Base-by-base conservation (phyloP, 2,888 invertebrate species). In the Chymomyza amoena region DNA sequence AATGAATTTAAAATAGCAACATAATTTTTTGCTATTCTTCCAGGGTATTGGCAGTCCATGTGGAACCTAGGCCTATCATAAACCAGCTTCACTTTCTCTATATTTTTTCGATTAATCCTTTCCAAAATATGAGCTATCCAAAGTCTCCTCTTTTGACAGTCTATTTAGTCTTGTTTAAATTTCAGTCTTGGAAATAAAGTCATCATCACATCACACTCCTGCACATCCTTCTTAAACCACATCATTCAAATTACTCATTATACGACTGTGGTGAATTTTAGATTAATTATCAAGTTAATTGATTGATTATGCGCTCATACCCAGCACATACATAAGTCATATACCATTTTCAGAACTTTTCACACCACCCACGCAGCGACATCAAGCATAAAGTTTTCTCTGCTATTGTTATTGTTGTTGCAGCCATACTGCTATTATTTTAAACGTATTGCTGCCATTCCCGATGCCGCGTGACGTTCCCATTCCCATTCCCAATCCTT, bases 351-450 rank as follows among this genome's bases (percentile, higher is more conserved):
- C 3, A 45, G 4, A 45, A 45, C 39, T 13, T 13, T 45, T 45
- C 3, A 13, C 39, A 13, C 39, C 39, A 45, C 39, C 39, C 39
- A 45, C 39, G 39, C 39, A 45, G 32, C 5, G 59, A 18, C 6
- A 54, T 18, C 18, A 54, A n/a, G 10, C 54, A 54, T 61, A 63
- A 15, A 54, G 50, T 62, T 64, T 60, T 67, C 70, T 63, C 72
- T 78, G 69, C 61, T 66, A 13, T 61, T 65, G 56, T 68, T 77
- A 65, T 20, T 69, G 56, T 66, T 69, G 61, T 20, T 75, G 32
- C 51, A 51, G 32, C 69, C 73, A 56, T 71, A 68, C 78, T 86
- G 78, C 81, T 86, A 84, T 79, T 84, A 87, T 84, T 87, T 83
- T 84, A 82, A 86, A 81, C 81, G 79, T 81, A 84, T 86, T 84